Evolutionary conservation across 2,888 invertebrate genomes (phyloP), one percentile per base, ranked within the genome.

Genomic region (Drosophila falleni): DNA sequence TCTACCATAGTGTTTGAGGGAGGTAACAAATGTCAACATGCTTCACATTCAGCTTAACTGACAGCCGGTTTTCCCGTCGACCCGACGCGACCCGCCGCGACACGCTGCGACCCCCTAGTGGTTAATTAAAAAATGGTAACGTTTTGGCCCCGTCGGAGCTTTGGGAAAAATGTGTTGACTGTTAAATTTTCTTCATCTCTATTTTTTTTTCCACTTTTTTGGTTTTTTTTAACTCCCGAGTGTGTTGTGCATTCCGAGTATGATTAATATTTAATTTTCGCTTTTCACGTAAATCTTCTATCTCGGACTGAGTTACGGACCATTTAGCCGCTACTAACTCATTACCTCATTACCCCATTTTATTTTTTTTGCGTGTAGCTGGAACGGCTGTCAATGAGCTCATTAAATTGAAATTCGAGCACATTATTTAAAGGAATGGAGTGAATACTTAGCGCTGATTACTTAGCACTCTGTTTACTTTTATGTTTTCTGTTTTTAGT

Each of bases 11-110:
- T 81, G 89, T 69, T 56, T 86, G 89, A 78, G 76, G 71, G 64
- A 70, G 81, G 87, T 74, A 89, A 78, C 88, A 87, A 87, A 74
- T 85, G 86, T 89, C 89, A 89, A 89, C 88, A 80, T 80, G 74
- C 74, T 66, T 62, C 76, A 75, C 74, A 72, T 75, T 71, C 63
- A 75, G 76, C 73, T 65, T 13, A 55, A 64, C 81, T 73, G 79
- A 80, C 79, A 80, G 68, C 58, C 65, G 31, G 39, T 39, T 54
- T 70, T 75, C 75, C 70, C 79, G 70, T 74, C 75, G 54, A 47
- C 16, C 23, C 55, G 44, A 26, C 39, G 35, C 47, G 37, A 47
- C 16, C 23, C 55, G 44, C 15, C 44, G 35, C 47, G 37, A 16
- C 55, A 39, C 15, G n/a, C 49, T 33, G 49, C 13, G 50, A 61